phyloP scores from a whole-genome alignment of 1,140 invertebrate species.

The Zeugodacus cucurbitae region DNA sequence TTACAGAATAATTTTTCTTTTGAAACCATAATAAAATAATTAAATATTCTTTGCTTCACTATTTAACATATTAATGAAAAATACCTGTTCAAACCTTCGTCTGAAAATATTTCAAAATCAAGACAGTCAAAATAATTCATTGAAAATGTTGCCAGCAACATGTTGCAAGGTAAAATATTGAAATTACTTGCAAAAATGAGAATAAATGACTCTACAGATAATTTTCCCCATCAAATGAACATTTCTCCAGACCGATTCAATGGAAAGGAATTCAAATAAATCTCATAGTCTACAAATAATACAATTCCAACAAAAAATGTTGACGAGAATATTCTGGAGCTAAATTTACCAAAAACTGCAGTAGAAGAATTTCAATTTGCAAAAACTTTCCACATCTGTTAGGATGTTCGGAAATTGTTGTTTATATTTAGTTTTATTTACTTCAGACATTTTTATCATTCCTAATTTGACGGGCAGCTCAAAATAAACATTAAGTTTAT shows the following conservation, averaged over 20 bases:
- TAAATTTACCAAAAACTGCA: neutral
- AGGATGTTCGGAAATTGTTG: neutral
- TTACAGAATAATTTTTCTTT: too few species aligned
- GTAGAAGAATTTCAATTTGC: neutral
- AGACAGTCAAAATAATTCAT: neutral
- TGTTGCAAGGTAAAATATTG: neutral
- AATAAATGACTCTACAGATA: too few species aligned
- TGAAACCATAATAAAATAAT: too few species aligned
- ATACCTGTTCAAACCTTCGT: too few species aligned
- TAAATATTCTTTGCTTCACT: too few species aligned
- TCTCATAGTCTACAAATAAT: too few species aligned
- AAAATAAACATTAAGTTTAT: neutral
- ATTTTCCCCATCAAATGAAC: too few species aligned
- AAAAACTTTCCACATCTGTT: neutral
- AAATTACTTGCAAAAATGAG: too few species aligned
- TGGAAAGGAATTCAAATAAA: too few species aligned
- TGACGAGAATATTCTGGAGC: neutral
- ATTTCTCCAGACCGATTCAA: too few species aligned
- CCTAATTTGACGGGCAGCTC: neutral
- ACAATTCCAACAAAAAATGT: neutral
- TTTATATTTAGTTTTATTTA: neutral
- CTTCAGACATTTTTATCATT: neutral
- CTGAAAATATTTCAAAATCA: too few species aligned
- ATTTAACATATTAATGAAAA: too few species aligned
- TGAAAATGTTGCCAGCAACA: neutral